Percentiles rank a stretch among this genome's conserved stretches.
phyloP scores from a whole-genome alignment of 2,797 vertebrate species.

The Merluccius polli region DNA sequence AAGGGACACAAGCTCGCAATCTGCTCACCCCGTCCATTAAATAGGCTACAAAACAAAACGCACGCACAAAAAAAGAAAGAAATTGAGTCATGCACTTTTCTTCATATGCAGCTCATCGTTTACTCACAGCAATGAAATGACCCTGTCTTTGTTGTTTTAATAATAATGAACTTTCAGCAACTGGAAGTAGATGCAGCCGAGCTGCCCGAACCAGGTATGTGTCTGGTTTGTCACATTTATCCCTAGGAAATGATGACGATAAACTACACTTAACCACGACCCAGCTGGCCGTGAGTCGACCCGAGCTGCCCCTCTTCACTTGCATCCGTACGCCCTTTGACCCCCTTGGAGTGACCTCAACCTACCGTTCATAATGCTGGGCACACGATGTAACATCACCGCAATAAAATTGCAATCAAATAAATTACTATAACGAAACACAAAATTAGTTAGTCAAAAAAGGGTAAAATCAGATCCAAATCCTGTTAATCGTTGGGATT shows the following conservation, averaged over 20 bases:
- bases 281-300: too few relatives aligned
- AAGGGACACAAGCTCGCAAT: neutral
- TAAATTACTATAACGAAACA: neutral
- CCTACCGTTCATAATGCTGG: neutral
- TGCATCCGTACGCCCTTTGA: too few relatives aligned
- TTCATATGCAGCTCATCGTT: neutral
- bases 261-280: too few relatives aligned
- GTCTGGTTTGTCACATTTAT: too few relatives aligned
- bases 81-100: neutral
- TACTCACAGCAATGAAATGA: neutral
- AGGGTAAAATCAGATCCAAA: slow-evolving; percentile 8
- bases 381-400: neutral
- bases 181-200: too few relatives aligned
- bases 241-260: too few relatives aligned
- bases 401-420: neutral
- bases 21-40: neutral
- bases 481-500: slow-evolving; percentile 24
- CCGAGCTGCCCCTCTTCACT: too few relatives aligned
- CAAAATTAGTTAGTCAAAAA: neutral
- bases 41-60: neutral
- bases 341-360: too few relatives aligned
- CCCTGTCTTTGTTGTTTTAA: neutral
- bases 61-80: too few relatives aligned
- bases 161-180: neutral
- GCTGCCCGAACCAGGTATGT: too few relatives aligned